Conservation (phyloP, 2,888 invertebrate species). For the Didymodactylos carnosus region DNA sequence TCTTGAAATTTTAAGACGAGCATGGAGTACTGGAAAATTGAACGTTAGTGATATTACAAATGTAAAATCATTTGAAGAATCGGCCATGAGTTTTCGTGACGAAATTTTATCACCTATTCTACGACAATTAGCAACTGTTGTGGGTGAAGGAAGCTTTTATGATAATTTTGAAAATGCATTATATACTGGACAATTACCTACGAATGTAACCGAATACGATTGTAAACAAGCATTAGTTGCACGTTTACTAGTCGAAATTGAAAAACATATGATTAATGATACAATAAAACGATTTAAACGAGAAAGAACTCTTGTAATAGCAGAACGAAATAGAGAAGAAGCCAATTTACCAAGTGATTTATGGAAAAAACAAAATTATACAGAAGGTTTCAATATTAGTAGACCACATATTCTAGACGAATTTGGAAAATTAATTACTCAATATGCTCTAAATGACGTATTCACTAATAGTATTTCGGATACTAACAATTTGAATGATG, state of each 20-base stretch:
- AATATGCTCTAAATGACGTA: too few species aligned
- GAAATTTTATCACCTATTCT: neutral
- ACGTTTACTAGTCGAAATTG: constrained; percentile 15
- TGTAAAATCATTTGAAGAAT: neutral
- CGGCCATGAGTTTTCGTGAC: neutral
- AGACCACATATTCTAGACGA: neutral
- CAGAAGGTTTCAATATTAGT: neutral
- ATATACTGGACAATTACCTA: constrained; percentile 23
- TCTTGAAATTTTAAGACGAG: neutral
- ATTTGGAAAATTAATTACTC: neutral
- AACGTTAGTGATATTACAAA: neutral
- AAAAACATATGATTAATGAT: constrained; percentile 28
- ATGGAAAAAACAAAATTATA: constrained; percentile 23
- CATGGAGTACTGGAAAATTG: neutral
- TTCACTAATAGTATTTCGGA: too few species aligned
- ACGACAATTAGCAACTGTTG: neutral
- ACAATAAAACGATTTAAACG: constrained; percentile 24
- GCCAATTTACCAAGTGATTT: constrained; percentile 32
- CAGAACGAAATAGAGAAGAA: constrained; percentile 30
- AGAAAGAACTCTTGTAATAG: constrained; percentile 26
- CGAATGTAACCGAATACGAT: constrained; percentile 18
- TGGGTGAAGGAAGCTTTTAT: neutral
- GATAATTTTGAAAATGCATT: constrained; percentile 18
- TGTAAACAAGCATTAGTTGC: constrained; percentile 15
- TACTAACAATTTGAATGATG: too few species aligned